A percentile compares a stretch with the other conserved stretches of the same genome.
phyloP scores from a whole-genome alignment of 1,140 invertebrate species.

The Spodoptera frugiperda region DNA sequence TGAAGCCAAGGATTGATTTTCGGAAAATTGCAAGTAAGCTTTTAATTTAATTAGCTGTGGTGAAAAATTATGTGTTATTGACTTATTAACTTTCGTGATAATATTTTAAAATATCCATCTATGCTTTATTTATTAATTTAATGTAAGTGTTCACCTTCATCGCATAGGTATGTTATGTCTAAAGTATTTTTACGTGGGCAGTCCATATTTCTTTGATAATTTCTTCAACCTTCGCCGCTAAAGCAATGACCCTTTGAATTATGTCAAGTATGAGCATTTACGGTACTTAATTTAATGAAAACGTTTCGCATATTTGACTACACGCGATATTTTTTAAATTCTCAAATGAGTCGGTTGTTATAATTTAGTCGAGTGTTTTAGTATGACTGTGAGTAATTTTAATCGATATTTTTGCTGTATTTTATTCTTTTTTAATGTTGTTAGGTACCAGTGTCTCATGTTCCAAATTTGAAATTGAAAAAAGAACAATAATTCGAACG shows the following conservation, averaged over 20 bases:
- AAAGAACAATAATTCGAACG: background rate
- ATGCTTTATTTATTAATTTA: background rate
- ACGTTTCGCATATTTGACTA: conserved; percentile 7
- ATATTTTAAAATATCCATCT: no score
- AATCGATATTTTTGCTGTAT: no score
- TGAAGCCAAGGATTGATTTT: no score
- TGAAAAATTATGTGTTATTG: no score
- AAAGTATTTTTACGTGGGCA: background rate
- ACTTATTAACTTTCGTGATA: no score
- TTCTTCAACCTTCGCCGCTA: conserved; percentile 2
- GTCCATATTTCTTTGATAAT: conserved; percentile 22
- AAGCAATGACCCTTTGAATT: conserved; percentile 20
- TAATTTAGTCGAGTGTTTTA: no score
- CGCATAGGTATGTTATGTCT: background rate
- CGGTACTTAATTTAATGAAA: conserved; percentile 16
- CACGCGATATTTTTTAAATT: background rate
- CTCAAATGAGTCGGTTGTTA: background rate
- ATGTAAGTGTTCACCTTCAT: background rate
- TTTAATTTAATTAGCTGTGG: no score
- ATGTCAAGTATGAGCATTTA: conserved; percentile 3
- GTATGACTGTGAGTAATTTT: no score
- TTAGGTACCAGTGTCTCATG: background rate
- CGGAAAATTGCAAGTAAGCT: no score
- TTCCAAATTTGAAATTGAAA: background rate
- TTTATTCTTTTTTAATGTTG: no score